Conservation (phyloP, 2,113 vertebrate species). For the Balaeniceps rex region DNA sequence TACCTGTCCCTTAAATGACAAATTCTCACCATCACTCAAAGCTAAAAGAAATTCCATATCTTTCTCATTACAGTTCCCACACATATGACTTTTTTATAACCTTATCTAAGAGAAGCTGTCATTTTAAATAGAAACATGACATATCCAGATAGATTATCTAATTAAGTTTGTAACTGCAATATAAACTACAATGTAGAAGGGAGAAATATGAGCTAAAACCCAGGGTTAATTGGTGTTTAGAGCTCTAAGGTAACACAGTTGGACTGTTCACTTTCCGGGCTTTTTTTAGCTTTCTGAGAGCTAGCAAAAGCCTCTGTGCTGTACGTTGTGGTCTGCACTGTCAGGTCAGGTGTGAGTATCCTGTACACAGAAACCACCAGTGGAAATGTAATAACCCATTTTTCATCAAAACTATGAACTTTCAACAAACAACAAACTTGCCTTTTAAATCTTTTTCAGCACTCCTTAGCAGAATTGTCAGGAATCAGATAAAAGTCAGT, state of each 20-base stretch:
- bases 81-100: conserved; percentile 18
- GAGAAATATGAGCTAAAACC: background rate
- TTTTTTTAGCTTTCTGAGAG: background rate
- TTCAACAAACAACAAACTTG: background rate
- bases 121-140: conserved; percentile 7
- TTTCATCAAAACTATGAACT: background rate
- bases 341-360: background rate
- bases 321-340: background rate
- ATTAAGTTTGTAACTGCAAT: background rate
- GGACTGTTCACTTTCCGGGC: background rate
- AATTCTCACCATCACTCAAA: conserved; percentile 43
- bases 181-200: background rate
- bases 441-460: background rate
- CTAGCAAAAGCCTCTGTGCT: background rate
- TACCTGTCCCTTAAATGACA: conserved; percentile 32
- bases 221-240: background rate
- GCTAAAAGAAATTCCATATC: background rate
- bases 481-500: background rate
- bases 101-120: background rate
- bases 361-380: background rate
- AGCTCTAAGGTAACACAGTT: background rate
- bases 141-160: background rate
- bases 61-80: background rate
- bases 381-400: background rate
- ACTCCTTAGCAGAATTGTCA: background rate